These are phyloP conservation scores for Hydropsyche tenuis DNA, from an alignment of 1,140 invertebrate species.

Conservation along the genomic window DNA sequence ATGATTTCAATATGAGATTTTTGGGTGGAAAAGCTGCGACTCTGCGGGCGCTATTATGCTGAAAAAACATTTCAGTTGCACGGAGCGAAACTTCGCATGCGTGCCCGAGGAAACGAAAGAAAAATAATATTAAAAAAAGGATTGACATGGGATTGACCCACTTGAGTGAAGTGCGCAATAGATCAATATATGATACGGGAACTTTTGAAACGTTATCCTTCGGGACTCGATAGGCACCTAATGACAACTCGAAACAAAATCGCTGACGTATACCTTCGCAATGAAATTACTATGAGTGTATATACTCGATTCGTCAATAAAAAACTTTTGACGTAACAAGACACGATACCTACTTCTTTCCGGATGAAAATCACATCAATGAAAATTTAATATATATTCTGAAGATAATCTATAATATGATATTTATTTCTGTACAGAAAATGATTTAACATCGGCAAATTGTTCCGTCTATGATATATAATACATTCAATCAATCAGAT, in stretches of 20 bases:
- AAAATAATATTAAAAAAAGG: slow-evolving; percentile 26
- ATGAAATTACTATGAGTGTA: too few relatives aligned
- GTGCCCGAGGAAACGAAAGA: slow-evolving; percentile 22
- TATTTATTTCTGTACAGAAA: too few relatives aligned
- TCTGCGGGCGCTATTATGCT: slow-evolving; percentile 10
- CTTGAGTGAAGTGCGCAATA: slow-evolving; percentile 3
- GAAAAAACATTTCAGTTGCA: slow-evolving; percentile 30
- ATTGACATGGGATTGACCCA: slow-evolving; percentile 30
- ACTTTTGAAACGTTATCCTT: slow-evolving; percentile 18
- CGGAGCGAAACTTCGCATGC: not conserved
- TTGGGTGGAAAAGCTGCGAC: not conserved
- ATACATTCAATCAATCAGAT: too few relatives aligned
- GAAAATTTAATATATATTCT: too few relatives aligned
- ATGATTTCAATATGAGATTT: slow-evolving; percentile 16
- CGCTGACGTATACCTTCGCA: not conserved
- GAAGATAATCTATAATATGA: too few relatives aligned
- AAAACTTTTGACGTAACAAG: too few relatives aligned
- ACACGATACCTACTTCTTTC: too few relatives aligned
- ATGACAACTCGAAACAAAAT: slow-evolving; percentile 1
- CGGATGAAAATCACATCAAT: too few relatives aligned
- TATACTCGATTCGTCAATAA: too few relatives aligned
- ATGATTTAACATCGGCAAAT: too few relatives aligned
- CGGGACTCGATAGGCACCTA: not conserved
- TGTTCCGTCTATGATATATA: too few relatives aligned
- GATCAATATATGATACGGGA: slow-evolving; percentile 23